These are phyloP conservation scores for Syndactyla subalaris DNA, from an alignment of 2,797 vertebrate genomes.

Conservation along the genomic window DNA sequence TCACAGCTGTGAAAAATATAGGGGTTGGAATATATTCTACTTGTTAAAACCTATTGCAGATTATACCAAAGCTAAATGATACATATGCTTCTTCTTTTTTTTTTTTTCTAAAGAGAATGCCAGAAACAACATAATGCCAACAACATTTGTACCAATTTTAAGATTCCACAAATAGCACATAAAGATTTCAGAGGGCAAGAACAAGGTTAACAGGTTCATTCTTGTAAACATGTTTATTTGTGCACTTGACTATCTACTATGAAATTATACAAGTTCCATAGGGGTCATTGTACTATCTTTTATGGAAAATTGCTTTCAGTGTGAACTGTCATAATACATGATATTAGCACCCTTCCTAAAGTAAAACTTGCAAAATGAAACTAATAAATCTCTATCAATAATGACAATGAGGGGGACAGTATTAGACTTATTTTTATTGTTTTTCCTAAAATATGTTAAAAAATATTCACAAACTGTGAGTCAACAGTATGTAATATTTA, in stretches of 20 bases:
- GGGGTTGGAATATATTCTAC: conserved; percentile 74
- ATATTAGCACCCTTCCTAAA: conserved; percentile 74
- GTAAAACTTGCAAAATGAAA: conserved; percentile 75
- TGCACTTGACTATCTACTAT: conserved; percentile 76
- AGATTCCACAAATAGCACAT: conserved; percentile 63
- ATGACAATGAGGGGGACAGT: conserved; percentile 69
- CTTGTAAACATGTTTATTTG: conserved; percentile 79
- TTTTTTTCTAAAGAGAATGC: conserved; percentile 56
- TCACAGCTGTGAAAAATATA: conserved; percentile 69
- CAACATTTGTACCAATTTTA: conserved; percentile 70
- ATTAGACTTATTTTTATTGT: conserved; percentile 66
- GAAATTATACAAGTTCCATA: conserved; percentile 72
- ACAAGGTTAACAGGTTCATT: conserved; percentile 70
- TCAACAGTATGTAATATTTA: conserved; percentile 54
- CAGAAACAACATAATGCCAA: conserved; percentile 63
- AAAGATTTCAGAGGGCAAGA: conserved; percentile 59
- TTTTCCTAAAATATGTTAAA: conserved; percentile 50
- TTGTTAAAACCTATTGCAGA: conserved; percentile 73
- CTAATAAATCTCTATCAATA: conserved; percentile 76
- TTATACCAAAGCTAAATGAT: conserved; percentile 78
- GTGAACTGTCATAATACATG: conserved; percentile 73
- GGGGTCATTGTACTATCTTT: conserved; percentile 79
- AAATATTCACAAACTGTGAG: conserved; percentile 29
- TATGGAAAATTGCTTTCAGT: conserved; percentile 75
- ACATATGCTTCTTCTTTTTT: conserved; percentile 58